Conservation (phyloP, 2,113 vertebrate species). For the Cynoglossus semilaevis region DNA sequence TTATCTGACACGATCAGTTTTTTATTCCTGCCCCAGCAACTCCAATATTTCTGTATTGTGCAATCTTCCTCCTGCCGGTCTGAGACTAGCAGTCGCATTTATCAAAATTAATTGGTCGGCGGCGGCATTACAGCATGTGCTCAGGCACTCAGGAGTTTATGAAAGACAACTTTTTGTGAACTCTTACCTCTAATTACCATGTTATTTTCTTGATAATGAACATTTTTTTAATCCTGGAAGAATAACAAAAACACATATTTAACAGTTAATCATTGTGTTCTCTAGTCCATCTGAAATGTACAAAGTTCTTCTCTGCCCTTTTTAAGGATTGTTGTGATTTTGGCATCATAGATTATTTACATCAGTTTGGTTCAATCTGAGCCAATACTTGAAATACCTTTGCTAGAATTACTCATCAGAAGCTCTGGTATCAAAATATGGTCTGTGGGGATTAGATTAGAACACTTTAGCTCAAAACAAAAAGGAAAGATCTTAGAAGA, state of each 20-base stretch:
- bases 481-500: too few relatives aligned
- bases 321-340: not conserved
- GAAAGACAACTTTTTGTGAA: constrained; percentile 41
- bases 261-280: not conserved
- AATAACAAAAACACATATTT: too few relatives aligned
- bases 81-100: constrained; percentile 53
- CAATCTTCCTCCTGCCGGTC: constrained; percentile 14
- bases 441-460: too few relatives aligned
- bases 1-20: too few relatives aligned
- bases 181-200: constrained; percentile 8
- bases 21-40: too few relatives aligned
- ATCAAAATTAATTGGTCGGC: constrained; percentile 66
- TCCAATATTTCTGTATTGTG: constrained; percentile 2
- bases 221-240: constrained; percentile 1
- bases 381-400: too few relatives aligned
- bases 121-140: constrained; percentile 32
- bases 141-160: constrained; percentile 23
- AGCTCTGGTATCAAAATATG: too few relatives aligned
- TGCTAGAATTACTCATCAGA: too few relatives aligned
- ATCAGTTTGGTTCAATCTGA: not conserved
- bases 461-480: too few relatives aligned
- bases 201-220: constrained; percentile 3
- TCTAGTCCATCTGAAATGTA: too few relatives aligned
- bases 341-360: not conserved
- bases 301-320: too few relatives aligned